Evolutionary conservation across 1,140 invertebrate species (phyloP).

Genomic region (Caerostris darwini): DNA sequence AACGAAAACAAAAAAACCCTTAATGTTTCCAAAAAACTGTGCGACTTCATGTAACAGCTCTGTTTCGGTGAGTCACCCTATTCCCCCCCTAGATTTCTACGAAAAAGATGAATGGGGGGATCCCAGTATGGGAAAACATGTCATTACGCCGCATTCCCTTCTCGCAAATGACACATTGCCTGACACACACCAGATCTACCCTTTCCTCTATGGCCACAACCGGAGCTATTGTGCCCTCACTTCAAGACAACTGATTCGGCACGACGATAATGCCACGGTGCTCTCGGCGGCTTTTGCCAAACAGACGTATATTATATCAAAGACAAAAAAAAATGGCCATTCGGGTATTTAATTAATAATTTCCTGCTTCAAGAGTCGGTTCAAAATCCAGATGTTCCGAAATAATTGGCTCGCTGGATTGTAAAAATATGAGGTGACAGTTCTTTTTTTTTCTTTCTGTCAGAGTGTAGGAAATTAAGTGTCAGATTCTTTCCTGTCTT

Average conservation of each 20-base stretch:
- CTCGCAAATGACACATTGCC: background rate
- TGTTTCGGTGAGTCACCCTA: background rate
- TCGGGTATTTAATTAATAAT: background rate
- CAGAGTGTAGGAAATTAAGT: background rate
- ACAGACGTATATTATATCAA: background rate
- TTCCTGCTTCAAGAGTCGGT: background rate
- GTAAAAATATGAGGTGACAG: background rate
- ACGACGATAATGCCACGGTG: background rate
- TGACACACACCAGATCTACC: constrained; percentile 9
- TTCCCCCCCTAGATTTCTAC: background rate
- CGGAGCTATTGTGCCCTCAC: background rate
- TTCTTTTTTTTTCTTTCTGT: background rate
- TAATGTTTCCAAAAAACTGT: no score
- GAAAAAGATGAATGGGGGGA: background rate
- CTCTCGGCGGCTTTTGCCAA: background rate
- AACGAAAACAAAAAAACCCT: no score
- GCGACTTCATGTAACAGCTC: background rate
- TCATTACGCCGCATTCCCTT: background rate
- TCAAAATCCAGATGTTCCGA: background rate
- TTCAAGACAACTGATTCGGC: constrained; percentile 8
- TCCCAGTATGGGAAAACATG: background rate
- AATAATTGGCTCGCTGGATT: background rate
- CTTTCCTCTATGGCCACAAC: background rate
- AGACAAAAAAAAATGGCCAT: background rate
- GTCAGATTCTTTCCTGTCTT: background rate